These are phyloP conservation scores for Columbina picui DNA, from an alignment of 2,113 vertebrate genomes.

Conservation along the genomic window DNA sequence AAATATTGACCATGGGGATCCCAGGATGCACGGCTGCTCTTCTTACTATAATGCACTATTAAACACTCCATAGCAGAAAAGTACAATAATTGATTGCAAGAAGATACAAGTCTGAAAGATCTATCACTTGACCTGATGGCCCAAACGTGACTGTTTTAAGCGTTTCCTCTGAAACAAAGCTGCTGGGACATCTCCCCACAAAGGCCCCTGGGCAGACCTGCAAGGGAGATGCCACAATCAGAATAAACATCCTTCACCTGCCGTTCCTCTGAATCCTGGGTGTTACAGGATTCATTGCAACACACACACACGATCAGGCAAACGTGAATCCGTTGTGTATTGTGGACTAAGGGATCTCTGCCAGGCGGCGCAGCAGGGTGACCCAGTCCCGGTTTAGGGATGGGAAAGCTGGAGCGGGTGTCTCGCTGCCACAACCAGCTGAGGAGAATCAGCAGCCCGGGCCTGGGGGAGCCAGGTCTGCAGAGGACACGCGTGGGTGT, in stretches of 20 bases:
- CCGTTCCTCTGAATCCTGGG: background rate
- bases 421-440: background rate
- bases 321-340: background rate
- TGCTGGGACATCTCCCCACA: background rate
- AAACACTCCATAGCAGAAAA: background rate
- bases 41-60: background rate
- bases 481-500: fast-evolving
- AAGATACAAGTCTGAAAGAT: background rate
- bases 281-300: background rate
- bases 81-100: background rate
- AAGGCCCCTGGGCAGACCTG: background rate
- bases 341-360: background rate
- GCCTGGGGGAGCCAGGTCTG: background rate
- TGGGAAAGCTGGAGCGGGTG: background rate
- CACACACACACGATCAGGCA: background rate
- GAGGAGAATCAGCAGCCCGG: background rate
- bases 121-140: background rate
- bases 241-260: background rate
- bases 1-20: background rate
- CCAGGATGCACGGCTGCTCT: background rate
- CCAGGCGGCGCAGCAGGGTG: background rate
- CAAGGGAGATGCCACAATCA: background rate
- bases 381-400: background rate
- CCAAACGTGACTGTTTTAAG: background rate
- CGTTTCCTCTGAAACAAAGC: background rate